These are phyloP conservation scores for Hycleus cichorii DNA, from an alignment of 1,140 invertebrate species.

Conservation along the genomic window DNA sequence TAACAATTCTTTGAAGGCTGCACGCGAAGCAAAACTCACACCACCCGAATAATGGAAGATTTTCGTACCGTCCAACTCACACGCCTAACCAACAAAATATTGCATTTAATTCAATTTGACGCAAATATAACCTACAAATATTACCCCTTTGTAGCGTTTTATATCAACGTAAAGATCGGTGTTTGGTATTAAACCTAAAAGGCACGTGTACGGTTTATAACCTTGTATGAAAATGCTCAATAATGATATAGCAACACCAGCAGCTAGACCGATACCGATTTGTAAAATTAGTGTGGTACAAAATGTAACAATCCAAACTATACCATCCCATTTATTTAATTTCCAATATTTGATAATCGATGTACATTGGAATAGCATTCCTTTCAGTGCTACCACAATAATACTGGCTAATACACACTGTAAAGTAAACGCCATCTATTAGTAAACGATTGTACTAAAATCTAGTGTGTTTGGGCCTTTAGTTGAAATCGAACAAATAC, in stretches of 20 bases:
- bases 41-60: slow-evolving; percentile 72
- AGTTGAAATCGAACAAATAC: too few species aligned
- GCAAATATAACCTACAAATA: too few species aligned
- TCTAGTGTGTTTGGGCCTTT: too few species aligned
- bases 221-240: slow-evolving; percentile 59
- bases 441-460: too few species aligned
- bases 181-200: slow-evolving; percentile 58
- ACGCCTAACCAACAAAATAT: slow-evolving; percentile 35
- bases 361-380: slow-evolving; percentile 67
- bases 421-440: background rate
- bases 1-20: slow-evolving; percentile 54
- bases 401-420: slow-evolving; percentile 80
- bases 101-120: too few species aligned
- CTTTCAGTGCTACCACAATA: slow-evolving; percentile 84
- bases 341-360: slow-evolving; percentile 47
- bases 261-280: slow-evolving; percentile 68
- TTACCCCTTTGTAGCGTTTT: slow-evolving; percentile 57
- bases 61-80: slow-evolving; percentile 60
- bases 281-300: slow-evolving; percentile 70
- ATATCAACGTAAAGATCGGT: slow-evolving; percentile 72
- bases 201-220: slow-evolving; percentile 53
- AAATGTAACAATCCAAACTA: slow-evolving; percentile 82
- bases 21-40: slow-evolving; percentile 66
- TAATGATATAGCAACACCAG: slow-evolving; percentile 67
- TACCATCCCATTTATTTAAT: slow-evolving; percentile 72